These are phyloP conservation scores for Lordiphosa collinella DNA, from an alignment of 1,140 invertebrate genomes.

Conservation along the genomic window DNA sequence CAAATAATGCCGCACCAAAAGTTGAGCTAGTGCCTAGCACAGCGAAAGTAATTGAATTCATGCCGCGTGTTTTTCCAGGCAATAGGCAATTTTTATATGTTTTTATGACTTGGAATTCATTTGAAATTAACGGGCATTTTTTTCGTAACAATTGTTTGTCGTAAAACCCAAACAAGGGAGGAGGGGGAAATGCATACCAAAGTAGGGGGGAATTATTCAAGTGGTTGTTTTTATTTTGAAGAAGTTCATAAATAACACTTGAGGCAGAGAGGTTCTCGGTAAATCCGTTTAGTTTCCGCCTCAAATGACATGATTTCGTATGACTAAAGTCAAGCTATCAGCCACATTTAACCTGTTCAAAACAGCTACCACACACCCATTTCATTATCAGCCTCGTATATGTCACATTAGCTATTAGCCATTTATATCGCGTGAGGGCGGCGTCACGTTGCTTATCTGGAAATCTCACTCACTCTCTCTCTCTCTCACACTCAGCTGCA, in stretches of 20 bases:
- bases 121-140: constrained; percentile 33
- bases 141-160: constrained; percentile 30
- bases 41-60: background rate
- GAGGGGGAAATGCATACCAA: constrained; percentile 11
- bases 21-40: constrained; percentile 14
- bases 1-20: no score
- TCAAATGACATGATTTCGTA: no score
- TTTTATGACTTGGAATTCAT: constrained; percentile 32
- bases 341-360: no score
- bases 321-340: no score
- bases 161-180: constrained; percentile 7
- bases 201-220: no score
- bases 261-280: no score
- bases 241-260: no score
- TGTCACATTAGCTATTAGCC: constrained; percentile 7
- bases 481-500: no score
- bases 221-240: no score
- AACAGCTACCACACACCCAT: background rate
- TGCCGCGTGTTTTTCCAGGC: constrained; percentile 6
- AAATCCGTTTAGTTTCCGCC: no score
- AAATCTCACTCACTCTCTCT: constrained; percentile 39
- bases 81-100: constrained; percentile 1
- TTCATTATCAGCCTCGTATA: constrained; percentile 1
- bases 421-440: constrained; percentile 66
- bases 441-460: constrained; percentile 65